Evolutionary conservation across 2,113 vertebrate species (phyloP), one percentile per base, ranked within the genome.

Genomic region (Equus przewalskii): DNA sequence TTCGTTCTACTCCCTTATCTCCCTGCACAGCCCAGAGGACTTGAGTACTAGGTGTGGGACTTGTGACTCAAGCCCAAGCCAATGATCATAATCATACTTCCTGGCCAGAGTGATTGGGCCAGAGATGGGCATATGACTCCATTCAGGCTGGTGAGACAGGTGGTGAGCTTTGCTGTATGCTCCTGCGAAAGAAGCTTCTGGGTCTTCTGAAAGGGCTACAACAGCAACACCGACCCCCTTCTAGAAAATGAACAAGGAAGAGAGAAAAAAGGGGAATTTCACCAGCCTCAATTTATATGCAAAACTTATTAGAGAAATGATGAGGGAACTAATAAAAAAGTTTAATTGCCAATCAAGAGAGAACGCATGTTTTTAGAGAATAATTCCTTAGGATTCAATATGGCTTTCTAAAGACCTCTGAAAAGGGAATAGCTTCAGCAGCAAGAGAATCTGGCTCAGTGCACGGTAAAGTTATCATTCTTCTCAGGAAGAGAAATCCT

Each of bases 381-480:
- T 70, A 69, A 94, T 65, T 87, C 75, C 24, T 64, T 19, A 88
- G 73, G 51, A 89, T 92, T 86, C 82, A 85, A 87, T 16, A 60
- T 26, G 69, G 18, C 28, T n/a, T 92, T 86, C 67, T 80, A 70
- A 82, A 93, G 44, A 80, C 30, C 41, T 82, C 62, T 87, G 30
- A 33, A 87, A 62, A 70, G 69, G 33, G 33, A 95, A 75, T 1
- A 67, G 18, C n/a, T 62, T 60, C 49, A 14, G 7, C 9, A 58
- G 89, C 70, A 30, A 26, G 51, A 49, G 49, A 81, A 36, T 36
- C 0, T 54, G 10, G 89, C 51, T 94, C 64, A 41, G 21, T 16
- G 22, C 56, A 67, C 22, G 36, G 81, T 51, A 75, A 96, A 93
- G 73, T 87, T 85, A 94, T 70, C 93, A 92, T 95, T 97, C 73